Percentiles rank a stretch among this genome's conserved stretches.
Conservation (phyloP, 2,888 invertebrate species). For the Azorinus chamasolen region DNA sequence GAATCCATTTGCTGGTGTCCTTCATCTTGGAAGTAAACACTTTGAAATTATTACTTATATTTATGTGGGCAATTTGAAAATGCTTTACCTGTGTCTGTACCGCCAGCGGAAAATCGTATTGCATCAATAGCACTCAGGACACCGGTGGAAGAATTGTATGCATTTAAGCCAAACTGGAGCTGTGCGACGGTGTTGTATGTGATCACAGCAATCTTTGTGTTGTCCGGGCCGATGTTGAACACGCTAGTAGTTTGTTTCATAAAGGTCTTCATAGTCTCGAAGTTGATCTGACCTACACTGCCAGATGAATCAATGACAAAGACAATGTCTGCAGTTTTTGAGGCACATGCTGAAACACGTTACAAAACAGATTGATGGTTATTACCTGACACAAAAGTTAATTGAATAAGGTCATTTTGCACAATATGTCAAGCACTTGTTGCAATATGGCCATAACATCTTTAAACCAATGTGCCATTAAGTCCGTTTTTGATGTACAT, state of each 20-base stretch:
- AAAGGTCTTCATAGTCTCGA: slow-evolving; percentile 46
- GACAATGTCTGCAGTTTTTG: slow-evolving; percentile 55
- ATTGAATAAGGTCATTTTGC: no score
- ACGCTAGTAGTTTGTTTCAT: slow-evolving; percentile 44
- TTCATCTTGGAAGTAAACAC: no score
- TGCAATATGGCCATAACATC: no score
- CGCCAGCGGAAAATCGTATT: slow-evolving; percentile 38
- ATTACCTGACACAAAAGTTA: no score
- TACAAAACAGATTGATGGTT: no score
- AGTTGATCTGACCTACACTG: slow-evolving; percentile 52
- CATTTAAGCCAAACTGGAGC: slow-evolving; percentile 36
- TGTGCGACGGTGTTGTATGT: slow-evolving; percentile 40
- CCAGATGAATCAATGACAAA: slow-evolving; percentile 58
- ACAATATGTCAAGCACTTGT: no score
- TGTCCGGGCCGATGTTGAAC: slow-evolving; percentile 39
- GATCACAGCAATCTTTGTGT: slow-evolving; percentile 52
- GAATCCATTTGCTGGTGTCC: no score
- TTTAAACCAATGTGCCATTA: no score
- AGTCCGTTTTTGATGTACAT: no score
- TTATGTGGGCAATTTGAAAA: no score
- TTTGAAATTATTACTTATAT: no score
- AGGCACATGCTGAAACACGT: slow-evolving; percentile 54
- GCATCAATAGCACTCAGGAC: slow-evolving; percentile 34
- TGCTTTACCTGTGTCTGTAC: slow-evolving; percentile 60
- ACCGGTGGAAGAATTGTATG: slow-evolving; percentile 32